Evolutionary conservation across 1,140 invertebrate species (phyloP).

Genomic region (Solenopsis invicta): DNA sequence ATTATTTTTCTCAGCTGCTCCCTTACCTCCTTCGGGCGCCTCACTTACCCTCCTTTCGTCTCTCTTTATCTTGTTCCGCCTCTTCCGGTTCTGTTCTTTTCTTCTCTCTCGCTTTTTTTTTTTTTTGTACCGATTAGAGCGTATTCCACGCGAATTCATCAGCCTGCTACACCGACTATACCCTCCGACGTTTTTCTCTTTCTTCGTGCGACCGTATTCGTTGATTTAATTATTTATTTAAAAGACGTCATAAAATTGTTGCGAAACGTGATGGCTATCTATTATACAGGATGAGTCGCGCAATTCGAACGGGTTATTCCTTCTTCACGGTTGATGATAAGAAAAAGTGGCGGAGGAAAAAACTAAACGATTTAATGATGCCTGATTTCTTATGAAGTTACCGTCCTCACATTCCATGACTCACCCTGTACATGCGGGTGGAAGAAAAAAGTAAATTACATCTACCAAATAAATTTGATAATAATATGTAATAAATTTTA

Average conservation of each 20-base stretch:
- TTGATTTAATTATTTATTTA: conserved; percentile 47
- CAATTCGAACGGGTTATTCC: conserved; percentile 20
- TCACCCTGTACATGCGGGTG: not conserved
- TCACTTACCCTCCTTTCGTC: conserved; percentile 44
- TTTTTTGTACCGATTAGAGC: conserved; percentile 27
- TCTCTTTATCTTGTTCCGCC: conserved; percentile 16
- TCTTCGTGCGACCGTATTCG: not conserved
- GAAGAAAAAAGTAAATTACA: not conserved
- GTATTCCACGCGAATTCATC: conserved; percentile 31
- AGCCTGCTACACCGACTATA: not conserved
- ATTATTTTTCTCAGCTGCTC: conserved; percentile 82
- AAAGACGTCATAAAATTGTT: conserved; percentile 28
- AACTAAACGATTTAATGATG: conserved; percentile 51
- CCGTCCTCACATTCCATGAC: not conserved
- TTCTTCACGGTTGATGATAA: conserved; percentile 37
- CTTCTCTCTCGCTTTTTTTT: not conserved
- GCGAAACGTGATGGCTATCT: conserved; percentile 18
- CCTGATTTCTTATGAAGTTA: conserved; percentile 16
- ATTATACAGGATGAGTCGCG: conserved; percentile 48
- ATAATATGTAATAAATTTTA: not conserved
- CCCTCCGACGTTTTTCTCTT: conserved; percentile 23
- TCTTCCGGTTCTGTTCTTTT: conserved; percentile 35
- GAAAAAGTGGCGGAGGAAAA: conserved; percentile 27
- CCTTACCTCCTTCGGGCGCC: conserved; percentile 52
- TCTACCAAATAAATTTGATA: not conserved